A percentile compares a stretch with the other conserved stretches of the same genome.
Conservation (phyloP, 2,888 invertebrate genomes). For the Formica aserva region DNA sequence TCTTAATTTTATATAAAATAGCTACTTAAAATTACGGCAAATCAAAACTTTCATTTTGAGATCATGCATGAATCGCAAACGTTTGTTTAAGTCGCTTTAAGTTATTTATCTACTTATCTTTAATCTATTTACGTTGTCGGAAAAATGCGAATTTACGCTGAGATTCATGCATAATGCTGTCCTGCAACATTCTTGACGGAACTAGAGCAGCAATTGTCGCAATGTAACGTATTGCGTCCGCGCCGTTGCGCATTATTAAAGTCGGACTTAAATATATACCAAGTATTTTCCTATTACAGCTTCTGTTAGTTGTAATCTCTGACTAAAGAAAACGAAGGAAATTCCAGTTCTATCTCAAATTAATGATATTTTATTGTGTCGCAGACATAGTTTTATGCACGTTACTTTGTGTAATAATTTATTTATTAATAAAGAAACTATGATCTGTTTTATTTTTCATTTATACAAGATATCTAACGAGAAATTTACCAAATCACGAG, state of each 20-base stretch:
- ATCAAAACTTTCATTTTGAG: not conserved
- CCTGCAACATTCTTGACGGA: conserved; percentile 71
- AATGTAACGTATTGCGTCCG: conserved; percentile 63
- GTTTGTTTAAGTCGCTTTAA: conserved; percentile 10
- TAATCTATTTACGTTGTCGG: conserved; percentile 48
- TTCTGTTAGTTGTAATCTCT: conserved; percentile 21
- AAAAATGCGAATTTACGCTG: conserved; percentile 69
- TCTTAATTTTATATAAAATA: conserved; percentile 10
- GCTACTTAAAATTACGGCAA: not conserved
- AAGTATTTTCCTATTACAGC: conserved; percentile 44
- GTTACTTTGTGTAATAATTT: conserved; percentile 1
- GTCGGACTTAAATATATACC: conserved; percentile 40
- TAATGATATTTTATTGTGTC: not conserved
- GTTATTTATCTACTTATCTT: conserved; percentile 62
- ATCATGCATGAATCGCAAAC: not conserved
- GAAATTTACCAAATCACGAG: not conserved
- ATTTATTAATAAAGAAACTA: not conserved
- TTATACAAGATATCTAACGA: not conserved
- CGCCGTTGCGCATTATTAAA: conserved; percentile 61
- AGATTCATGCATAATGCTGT: conserved; percentile 71
- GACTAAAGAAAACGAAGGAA: not conserved
- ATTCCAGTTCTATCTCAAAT: conserved; percentile 17
- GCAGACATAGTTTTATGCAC: not conserved
- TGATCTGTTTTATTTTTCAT: not conserved
- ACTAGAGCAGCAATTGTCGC: conserved; percentile 71